Base-by-base conservation (phyloP, 37 sponge, comb jelly and placozoan genomes). In the Ephydatia muelleri region DNA sequence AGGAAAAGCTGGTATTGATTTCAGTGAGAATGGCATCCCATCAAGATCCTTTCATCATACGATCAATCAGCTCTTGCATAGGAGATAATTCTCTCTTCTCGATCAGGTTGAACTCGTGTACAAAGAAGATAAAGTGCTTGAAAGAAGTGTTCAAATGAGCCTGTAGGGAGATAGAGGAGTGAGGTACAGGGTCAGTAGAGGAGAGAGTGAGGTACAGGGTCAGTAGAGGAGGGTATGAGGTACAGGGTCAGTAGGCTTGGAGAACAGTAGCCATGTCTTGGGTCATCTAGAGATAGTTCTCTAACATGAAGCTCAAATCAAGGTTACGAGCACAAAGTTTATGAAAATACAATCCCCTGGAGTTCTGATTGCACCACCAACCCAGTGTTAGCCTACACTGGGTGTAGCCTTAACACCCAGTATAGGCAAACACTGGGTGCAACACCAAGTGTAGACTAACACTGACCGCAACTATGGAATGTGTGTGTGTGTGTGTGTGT, bases 81-180 rank as follows among this genome's bases (percentile, higher is more conserved):
- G 99, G 99, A 14, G 97, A 91, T 28, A 95, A 86, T 82, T 99
- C 97, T 83, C 94, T 85, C 90, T 95, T 95, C 68, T 99, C 99
- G 35, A 99, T 97, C 68, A 99, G 90, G 66, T 77, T 86, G 38
- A 99, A 99, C 78, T 99, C 99, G 65, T 88, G 92, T 27, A 97
- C 96, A 76, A 99, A 99, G 83, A 90, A 99, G 27, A 99, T 96
- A 83, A 99, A 97, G 82, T 99, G 99, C 82, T 99, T 99, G 86
- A 99, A 97, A 3, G 97, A 97, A 2, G 99, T 97, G 79, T 99
- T 99, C 33, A 99, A 84, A 77, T 99, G 99, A 40, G 99, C 96
- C 82, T 91, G 81, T 72, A 72, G 43, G 43, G 37, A 43, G 57
- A 57, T 2, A 64, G 30, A 8, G 66, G 67, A 67, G 77, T 65